A percentile compares a stretch with the other conserved stretches of the same genome.
phyloP scores from a whole-genome alignment of 2,797 vertebrate species.

The Hippoglossus hippoglossus region DNA sequence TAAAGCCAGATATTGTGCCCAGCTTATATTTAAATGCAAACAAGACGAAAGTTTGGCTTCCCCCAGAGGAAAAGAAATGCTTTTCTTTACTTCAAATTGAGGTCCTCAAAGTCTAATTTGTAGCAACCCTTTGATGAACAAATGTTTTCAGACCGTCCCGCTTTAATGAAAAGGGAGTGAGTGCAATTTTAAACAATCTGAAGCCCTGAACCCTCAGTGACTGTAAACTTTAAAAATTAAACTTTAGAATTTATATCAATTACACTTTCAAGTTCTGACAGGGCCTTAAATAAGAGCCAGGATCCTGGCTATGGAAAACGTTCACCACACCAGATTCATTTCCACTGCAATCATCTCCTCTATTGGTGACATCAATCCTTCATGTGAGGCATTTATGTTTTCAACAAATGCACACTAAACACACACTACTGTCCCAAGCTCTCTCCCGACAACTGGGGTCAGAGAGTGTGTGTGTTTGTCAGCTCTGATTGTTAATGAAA shows the following conservation, averaged over 20 bases:
- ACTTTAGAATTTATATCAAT: constrained; percentile 85
- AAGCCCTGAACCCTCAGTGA: constrained; percentile 83
- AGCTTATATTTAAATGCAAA: constrained; percentile 84
- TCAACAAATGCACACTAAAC: constrained; percentile 72
- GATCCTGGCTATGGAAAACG: constrained; percentile 58
- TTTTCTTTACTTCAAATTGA: constrained; percentile 83
- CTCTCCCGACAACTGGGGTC: constrained; percentile 70
- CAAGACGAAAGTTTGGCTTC: constrained; percentile 74
- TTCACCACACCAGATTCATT: constrained; percentile 75
- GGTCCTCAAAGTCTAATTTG: constrained; percentile 85
- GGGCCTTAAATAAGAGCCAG: constrained; percentile 78
- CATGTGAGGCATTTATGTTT: constrained; percentile 78
- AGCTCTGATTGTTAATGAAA: constrained; percentile 83
- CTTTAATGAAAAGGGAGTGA: constrained; percentile 84
- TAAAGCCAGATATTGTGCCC: constrained; percentile 70
- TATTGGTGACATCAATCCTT: constrained; percentile 77
- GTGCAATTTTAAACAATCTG: constrained; percentile 85
- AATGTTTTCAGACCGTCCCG: constrained; percentile 82
- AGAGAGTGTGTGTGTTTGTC: constrained; percentile 81
- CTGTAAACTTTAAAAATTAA: constrained; percentile 84
- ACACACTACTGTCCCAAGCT: constrained; percentile 73
- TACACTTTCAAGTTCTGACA: constrained; percentile 83
- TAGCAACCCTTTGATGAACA: constrained; percentile 84
- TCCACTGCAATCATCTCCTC: constrained; percentile 72
- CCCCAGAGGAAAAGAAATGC: constrained; percentile 63